Conservation (phyloP, 2,888 invertebrate genomes). For the Phaonia tiefii region DNA sequence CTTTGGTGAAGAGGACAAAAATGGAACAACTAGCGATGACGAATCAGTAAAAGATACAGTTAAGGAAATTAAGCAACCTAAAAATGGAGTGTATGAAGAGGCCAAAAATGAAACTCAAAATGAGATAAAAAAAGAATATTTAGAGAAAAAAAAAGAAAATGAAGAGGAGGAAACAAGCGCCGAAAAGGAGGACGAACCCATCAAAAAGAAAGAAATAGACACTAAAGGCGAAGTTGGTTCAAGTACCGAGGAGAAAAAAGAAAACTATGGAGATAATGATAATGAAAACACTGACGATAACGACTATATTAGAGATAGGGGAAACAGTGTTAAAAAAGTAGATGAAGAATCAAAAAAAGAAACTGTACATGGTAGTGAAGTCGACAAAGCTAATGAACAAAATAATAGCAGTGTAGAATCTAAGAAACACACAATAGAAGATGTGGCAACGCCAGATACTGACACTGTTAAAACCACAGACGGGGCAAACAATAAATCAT, state of each 20-base stretch:
- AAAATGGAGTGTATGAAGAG: not conserved
- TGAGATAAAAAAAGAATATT: constrained; percentile 20
- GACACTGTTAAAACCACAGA: not conserved
- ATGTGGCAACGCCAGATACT: not conserved
- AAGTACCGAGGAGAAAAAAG: constrained; percentile 7
- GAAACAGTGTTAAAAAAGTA: constrained; percentile 20
- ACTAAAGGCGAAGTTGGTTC: not conserved
- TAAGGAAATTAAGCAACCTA: constrained; percentile 28
- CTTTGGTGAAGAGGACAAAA: not conserved
- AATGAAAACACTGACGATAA: constrained; percentile 39
- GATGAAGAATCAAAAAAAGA: not conserved
- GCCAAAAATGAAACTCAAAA: constrained; percentile 16
- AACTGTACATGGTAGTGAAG: constrained; percentile 4
- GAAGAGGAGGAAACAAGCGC: constrained; percentile 52
- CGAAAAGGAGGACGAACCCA: constrained; percentile 7
- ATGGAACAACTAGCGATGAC: constrained; percentile 22
- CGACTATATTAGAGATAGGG: constrained; percentile 21
- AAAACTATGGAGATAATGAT: constrained; percentile 35
- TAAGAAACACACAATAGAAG: constrained; percentile 52
- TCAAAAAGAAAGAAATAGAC: not conserved
- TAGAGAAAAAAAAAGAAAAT: constrained; percentile 34
- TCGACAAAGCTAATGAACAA: constrained; percentile 38
- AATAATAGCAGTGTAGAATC: constrained; percentile 26
- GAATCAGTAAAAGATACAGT: constrained; percentile 33
- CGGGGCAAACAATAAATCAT: not conserved